phyloP scores from a whole-genome alignment of 2,888 invertebrate species.

The Eumacrocentrus americanus region DNA sequence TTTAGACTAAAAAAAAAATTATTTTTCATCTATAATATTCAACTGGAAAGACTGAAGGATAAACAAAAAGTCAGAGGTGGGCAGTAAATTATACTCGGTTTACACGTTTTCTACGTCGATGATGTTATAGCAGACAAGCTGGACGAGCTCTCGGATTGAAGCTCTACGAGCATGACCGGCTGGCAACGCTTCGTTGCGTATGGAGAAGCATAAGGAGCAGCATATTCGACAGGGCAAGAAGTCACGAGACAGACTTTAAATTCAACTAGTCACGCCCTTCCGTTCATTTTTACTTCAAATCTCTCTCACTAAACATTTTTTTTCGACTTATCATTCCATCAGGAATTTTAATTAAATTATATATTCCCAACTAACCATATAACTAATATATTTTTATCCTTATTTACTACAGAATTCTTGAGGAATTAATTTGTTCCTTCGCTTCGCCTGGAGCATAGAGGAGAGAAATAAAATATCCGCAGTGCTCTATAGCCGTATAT shows the following conservation, averaged over 20 bases:
- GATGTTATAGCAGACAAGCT: neutral
- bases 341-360: too few relatives aligned
- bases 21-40: too few relatives aligned
- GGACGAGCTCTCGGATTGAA: too few relatives aligned
- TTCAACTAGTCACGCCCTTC: constrained; percentile 42
- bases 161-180: constrained; percentile 31
- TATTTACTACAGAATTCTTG: too few relatives aligned
- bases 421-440: too few relatives aligned
- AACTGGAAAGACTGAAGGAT: too few relatives aligned
- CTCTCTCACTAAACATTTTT: too few relatives aligned
- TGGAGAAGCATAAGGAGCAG: constrained; percentile 21
- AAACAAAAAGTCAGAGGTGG: neutral
- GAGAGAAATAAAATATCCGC: constrained; percentile 9
- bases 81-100: neutral
- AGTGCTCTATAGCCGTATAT: constrained; percentile 4
- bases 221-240: constrained; percentile 18
- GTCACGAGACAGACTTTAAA: constrained; percentile 25
- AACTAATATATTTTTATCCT: too few relatives aligned
- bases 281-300: constrained; percentile 30
- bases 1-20: too few relatives aligned
- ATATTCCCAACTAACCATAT: too few relatives aligned
- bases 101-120: neutral
- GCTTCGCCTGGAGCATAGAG: neutral
- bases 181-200: constrained; percentile 31
- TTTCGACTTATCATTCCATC: constrained; percentile 10